A percentile compares a stretch with the other conserved stretches of the same genome.
Conservation (phyloP, 2,113 vertebrate species). For the Pogona vitticeps region DNA sequence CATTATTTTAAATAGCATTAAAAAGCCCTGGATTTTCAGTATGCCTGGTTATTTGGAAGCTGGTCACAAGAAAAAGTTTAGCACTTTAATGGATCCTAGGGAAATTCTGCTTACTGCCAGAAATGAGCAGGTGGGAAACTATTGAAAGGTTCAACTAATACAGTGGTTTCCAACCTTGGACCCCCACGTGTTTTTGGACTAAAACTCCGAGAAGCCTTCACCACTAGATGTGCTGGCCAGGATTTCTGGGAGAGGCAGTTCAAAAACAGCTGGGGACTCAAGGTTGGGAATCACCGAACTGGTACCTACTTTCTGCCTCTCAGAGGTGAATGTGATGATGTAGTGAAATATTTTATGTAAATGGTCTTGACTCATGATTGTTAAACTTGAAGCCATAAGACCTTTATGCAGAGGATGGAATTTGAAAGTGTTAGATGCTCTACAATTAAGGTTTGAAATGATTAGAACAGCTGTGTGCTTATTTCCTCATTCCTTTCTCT, state of each 20-base stretch:
- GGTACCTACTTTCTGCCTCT: background rate
- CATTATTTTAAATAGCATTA: background rate
- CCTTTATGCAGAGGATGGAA: background rate
- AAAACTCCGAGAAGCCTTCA: no score
- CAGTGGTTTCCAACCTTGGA: no score
- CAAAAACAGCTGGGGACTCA: background rate
- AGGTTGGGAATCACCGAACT: no score
- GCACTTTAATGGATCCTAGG: background rate
- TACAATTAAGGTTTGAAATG: background rate
- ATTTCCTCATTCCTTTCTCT: conserved; percentile 44
- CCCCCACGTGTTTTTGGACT: no score
- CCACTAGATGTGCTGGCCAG: no score
- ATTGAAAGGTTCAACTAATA: background rate
- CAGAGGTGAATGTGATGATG: background rate
- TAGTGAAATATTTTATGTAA: background rate
- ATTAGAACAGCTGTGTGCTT: conserved; percentile 24
- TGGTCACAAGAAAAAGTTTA: no score
- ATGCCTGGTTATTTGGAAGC: no score
- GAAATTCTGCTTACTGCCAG: background rate
- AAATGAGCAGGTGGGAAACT: background rate
- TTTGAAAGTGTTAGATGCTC: background rate
- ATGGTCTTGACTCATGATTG: background rate
- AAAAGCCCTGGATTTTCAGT: background rate
- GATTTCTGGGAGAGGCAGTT: background rate
- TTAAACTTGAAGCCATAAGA: background rate